Conservation (phyloP, 2,888 invertebrate species). For the Macrophya alboannulata region DNA sequence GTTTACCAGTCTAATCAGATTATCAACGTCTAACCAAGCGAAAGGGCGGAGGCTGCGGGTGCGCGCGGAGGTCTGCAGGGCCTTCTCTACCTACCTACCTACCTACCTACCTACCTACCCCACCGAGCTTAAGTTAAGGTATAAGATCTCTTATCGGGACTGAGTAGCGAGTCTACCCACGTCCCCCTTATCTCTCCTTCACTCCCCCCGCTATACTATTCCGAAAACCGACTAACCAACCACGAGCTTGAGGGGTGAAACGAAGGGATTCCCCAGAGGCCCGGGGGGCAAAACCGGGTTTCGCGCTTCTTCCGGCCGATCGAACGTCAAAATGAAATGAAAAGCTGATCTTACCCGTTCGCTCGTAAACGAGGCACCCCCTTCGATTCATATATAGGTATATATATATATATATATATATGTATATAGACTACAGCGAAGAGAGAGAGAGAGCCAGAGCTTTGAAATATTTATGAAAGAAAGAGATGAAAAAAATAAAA, state of each 20-base stretch:
- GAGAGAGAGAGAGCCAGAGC: too few species aligned
- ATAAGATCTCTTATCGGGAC: constrained; percentile 74
- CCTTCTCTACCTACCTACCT: too few species aligned
- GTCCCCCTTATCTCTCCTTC: constrained; percentile 74
- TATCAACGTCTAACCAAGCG: constrained; percentile 51
- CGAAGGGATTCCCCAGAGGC: constrained; percentile 46
- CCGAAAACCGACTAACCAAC: constrained; percentile 55
- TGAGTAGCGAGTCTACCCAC: constrained; percentile 75
- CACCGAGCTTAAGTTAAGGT: constrained; percentile 72
- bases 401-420: not conserved
- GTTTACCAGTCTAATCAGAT: constrained; percentile 51
- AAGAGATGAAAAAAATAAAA: not conserved
- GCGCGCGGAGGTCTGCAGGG: not conserved
- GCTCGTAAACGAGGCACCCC: constrained; percentile 8
- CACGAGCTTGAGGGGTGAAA: not conserved
- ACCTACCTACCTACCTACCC: too few species aligned
- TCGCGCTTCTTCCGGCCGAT: constrained; percentile 54
- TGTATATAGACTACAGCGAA: not conserved
- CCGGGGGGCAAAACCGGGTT: constrained; percentile 11
- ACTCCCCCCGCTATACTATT: constrained; percentile 46
- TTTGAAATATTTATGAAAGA: constrained; percentile 37
- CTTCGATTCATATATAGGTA: not conserved
- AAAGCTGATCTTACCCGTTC: constrained; percentile 49
- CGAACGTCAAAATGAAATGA: constrained; percentile 52
- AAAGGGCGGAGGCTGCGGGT: constrained; percentile 43